Evolutionary conservation across 2,797 vertebrate genomes (phyloP).

Genomic region (Gymnoscopelus braueri): DNA sequence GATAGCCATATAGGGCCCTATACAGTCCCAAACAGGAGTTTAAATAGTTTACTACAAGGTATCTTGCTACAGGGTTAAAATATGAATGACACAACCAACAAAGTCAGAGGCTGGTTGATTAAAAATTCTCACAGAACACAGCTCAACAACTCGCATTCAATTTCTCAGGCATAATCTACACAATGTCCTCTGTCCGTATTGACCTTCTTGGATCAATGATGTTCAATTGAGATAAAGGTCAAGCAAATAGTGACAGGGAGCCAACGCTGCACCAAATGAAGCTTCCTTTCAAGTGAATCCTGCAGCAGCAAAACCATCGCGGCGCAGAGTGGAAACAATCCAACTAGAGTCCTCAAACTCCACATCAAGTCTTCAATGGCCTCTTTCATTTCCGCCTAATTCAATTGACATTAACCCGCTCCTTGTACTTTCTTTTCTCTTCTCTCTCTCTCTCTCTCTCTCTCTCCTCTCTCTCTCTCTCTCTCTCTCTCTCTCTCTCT

Average conservation of each 20-base stretch:
- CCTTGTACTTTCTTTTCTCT: constrained; percentile 22
- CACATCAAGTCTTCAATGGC: constrained; percentile 32
- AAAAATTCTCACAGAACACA: constrained; percentile 16
- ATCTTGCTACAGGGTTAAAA: no score
- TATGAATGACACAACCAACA: not conserved
- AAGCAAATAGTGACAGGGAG: constrained; percentile 18
- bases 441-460: not conserved
- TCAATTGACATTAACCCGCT: constrained; percentile 26
- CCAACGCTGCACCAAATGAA: constrained; percentile 26
- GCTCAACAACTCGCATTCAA: constrained; percentile 29
- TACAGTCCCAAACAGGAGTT: no score
- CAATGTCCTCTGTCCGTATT: constrained; percentile 39
- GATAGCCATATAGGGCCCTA: no score
- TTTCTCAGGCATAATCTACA: constrained; percentile 20
- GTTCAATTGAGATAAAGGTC: constrained; percentile 52
- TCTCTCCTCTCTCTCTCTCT: not conserved
- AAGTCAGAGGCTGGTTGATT: not conserved
- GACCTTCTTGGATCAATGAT: constrained; percentile 37
- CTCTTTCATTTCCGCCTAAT: constrained; percentile 55
- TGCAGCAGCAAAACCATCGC: constrained; percentile 30
- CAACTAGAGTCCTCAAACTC: constrained; percentile 22
- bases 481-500: not conserved
- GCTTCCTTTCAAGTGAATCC: constrained; percentile 1
- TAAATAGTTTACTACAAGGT: no score
- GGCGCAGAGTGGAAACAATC: constrained; percentile 42